Conservation (phyloP, 2,797 vertebrate species). For the Cynopterus sphinx region DNA sequence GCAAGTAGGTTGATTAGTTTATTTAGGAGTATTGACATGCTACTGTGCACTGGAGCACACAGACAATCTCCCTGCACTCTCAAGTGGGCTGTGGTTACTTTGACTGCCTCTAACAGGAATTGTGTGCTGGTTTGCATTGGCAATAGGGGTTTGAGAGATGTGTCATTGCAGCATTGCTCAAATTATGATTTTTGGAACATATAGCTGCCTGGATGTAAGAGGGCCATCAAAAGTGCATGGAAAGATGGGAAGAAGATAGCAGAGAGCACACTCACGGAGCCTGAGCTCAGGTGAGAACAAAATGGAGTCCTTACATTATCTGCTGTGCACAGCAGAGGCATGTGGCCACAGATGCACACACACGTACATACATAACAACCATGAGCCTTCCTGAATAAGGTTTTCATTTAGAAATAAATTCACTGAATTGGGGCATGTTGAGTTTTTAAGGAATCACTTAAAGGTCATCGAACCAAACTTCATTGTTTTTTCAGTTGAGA, state of each 20-base stretch:
- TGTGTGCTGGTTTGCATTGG: conserved; percentile 38
- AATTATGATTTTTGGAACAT: conserved; percentile 62
- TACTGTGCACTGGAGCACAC: background rate
- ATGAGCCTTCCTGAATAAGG: background rate
- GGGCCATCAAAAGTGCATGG: conserved; percentile 7
- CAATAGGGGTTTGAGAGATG: background rate
- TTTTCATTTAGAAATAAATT: background rate
- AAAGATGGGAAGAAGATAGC: background rate
- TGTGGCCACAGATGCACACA: background rate
- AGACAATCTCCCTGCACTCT: conserved; percentile 58
- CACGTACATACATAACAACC: background rate
- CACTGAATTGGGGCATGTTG: background rate
- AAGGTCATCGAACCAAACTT: background rate
- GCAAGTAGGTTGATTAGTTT: conserved; percentile 68
- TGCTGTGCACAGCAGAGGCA: background rate
- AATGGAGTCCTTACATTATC: background rate
- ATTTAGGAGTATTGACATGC: conserved; percentile 60
- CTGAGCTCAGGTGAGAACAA: background rate
- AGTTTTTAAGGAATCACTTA: background rate
- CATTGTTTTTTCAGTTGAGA: background rate
- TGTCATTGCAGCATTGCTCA: conserved; percentile 39
- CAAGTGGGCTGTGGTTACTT: conserved; percentile 54
- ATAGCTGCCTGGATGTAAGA: conserved; percentile 20
- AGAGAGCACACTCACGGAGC: background rate
- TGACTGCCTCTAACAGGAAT: conserved; percentile 44